These are phyloP conservation scores for Thunnus thynnus DNA, from an alignment of 2,113 vertebrate species.

Conservation along the genomic window DNA sequence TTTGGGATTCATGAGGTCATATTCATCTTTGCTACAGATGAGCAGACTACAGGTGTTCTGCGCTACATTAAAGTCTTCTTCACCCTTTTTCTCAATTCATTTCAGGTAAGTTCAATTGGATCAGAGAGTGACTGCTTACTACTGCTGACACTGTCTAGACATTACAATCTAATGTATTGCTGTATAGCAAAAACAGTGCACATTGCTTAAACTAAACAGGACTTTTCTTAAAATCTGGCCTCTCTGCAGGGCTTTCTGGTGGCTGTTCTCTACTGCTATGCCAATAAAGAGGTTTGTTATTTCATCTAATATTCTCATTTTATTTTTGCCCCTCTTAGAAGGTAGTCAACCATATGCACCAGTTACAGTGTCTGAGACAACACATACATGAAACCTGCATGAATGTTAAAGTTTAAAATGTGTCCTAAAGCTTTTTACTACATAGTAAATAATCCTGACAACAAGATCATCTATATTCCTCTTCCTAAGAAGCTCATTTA, in stretches of 20 bases:
- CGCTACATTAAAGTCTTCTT: slow-evolving; percentile 88
- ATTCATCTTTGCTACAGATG: slow-evolving; percentile 88
- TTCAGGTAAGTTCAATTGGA: slow-evolving; percentile 82
- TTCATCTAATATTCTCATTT: neutral
- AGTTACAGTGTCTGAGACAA: neutral
- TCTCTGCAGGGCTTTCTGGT: slow-evolving; percentile 86
- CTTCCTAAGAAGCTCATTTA: neutral
- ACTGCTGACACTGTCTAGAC: neutral
- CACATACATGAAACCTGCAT: neutral
- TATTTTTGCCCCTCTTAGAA: neutral
- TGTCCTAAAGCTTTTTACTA: neutral
- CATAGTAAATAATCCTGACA: neutral
- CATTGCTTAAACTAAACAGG: neutral
- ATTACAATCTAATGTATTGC: neutral
- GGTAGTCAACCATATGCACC: neutral
- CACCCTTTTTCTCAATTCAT: slow-evolving; percentile 89
- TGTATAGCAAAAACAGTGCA: neutral
- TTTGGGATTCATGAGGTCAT: slow-evolving; percentile 89
- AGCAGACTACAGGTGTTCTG: slow-evolving; percentile 87
- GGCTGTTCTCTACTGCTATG: slow-evolving; percentile 89
- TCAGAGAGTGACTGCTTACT: neutral
- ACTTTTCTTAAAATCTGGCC: neutral
- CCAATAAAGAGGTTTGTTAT: slow-evolving; percentile 87
- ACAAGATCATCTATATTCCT: neutral
- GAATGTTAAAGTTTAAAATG: neutral